Percentiles rank a stretch among this genome's conserved stretches.
Conservation (phyloP, 1,140 invertebrate genomes). For the Nebria ingens region DNA sequence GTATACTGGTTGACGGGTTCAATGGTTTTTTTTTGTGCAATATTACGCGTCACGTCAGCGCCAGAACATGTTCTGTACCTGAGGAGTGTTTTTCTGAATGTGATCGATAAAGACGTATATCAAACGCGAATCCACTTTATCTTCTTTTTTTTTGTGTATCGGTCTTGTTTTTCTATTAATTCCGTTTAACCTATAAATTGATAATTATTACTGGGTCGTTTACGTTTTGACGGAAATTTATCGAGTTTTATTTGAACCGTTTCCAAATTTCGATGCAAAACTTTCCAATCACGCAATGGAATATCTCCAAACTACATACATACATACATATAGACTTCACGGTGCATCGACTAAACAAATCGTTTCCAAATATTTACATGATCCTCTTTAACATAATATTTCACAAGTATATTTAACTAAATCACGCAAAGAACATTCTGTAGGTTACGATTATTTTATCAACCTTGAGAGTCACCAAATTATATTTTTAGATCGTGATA, state of each 20-base stretch:
- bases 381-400: not conserved
- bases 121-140: too few relatives aligned
- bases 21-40: not conserved
- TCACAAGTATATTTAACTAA: not conserved
- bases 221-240: not conserved
- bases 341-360: not conserved
- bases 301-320: not conserved
- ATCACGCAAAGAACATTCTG: not conserved
- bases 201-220: too few relatives aligned
- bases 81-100: too few relatives aligned
- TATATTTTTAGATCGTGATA: not conserved
- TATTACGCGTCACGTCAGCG: not conserved
- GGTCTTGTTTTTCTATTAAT: too few relatives aligned
- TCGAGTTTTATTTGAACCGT: not conserved
- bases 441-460: not conserved
- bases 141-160: too few relatives aligned
- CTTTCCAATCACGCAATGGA: not conserved
- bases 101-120: too few relatives aligned
- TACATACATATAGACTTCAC: too few relatives aligned
- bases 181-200: too few relatives aligned
- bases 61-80: not conserved
- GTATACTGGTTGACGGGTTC: not conserved
- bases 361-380: not conserved
- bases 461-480: not conserved
- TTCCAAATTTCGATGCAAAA: not conserved